Conservation (phyloP, 2,888 invertebrate species). For the Acanthococcus lagerstroemiae region DNA sequence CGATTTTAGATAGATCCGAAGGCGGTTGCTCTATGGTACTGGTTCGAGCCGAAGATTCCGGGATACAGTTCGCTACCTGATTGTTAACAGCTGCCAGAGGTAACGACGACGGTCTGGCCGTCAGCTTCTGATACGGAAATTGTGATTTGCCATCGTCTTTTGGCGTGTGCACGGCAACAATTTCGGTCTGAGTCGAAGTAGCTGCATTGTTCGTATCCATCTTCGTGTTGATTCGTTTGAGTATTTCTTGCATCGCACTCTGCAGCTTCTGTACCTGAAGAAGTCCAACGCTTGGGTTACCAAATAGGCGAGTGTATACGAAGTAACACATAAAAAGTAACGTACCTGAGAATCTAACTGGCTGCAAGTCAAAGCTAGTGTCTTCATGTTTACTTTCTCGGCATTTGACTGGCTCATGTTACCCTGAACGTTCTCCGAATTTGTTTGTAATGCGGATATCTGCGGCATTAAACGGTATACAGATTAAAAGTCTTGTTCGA, state of each 20-base stretch:
- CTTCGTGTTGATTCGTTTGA: slow-evolving; percentile 50
- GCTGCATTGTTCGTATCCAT: slow-evolving; percentile 47
- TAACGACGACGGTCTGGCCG: slow-evolving; percentile 15
- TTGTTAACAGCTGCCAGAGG: no score
- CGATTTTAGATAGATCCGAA: neutral
- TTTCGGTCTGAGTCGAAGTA: slow-evolving; percentile 62
- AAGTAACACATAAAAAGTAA: no score
- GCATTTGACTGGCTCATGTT: neutral
- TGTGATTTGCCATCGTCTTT: slow-evolving; percentile 38
- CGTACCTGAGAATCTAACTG: slow-evolving; percentile 62
- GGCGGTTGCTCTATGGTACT: neutral
- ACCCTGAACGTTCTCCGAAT: slow-evolving; percentile 12
- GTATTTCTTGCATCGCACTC: slow-evolving; percentile 65
- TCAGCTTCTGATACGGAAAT: slow-evolving; percentile 15
- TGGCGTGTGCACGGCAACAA: slow-evolving; percentile 66
- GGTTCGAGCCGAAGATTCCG: neutral
- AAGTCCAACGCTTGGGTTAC: neutral
- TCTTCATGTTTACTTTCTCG: slow-evolving; percentile 46
- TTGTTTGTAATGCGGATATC: slow-evolving; percentile 22
- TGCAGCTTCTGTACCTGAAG: slow-evolving; percentile 64
- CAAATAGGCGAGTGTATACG: neutral
- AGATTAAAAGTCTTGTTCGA: no score
- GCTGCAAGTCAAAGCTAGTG: slow-evolving; percentile 64
- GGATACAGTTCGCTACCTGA: no score
- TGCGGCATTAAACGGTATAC: no score